Conservation (phyloP, 2,888 invertebrate species). For the Syrphus vitripennis region DNA sequence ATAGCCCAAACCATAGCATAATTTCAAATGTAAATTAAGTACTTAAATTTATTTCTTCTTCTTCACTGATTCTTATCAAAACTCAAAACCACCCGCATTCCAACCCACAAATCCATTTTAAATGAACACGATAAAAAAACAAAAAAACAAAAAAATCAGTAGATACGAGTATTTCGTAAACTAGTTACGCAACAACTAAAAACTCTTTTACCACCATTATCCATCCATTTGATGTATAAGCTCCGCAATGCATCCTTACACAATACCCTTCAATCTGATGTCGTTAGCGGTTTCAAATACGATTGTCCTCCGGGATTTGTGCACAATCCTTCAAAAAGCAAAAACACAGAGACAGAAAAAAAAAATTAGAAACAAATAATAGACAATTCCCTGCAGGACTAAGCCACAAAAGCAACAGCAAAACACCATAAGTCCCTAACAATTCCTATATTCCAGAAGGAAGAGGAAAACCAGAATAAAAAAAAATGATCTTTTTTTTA, state of each 20-base stretch:
- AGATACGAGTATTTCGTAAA: not conserved
- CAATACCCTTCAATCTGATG: constrained; percentile 10
- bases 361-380: constrained; percentile 27
- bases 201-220: not conserved
- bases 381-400: constrained; percentile 13
- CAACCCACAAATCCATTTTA: not conserved
- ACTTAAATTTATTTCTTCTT: too few species aligned
- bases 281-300: constrained; percentile 26
- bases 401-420: constrained; percentile 9
- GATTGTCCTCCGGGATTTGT: constrained; percentile 21
- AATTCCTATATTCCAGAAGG: not conserved
- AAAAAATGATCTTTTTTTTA: constrained; percentile 1
- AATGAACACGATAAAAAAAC: too few species aligned
- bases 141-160: constrained; percentile 5
- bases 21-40: too few species aligned
- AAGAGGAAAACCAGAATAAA: not conserved
- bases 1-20: too few species aligned
- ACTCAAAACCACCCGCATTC: not conserved
- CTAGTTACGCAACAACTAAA: not conserved
- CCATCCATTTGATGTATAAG: not conserved
- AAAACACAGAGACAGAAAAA: not conserved
- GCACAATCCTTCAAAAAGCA: constrained; percentile 3
- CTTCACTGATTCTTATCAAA: too few species aligned
- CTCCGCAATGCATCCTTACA: not conserved
- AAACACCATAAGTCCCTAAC: constrained; percentile 9